These are phyloP conservation scores for Lytechinus variegatus DNA, from an alignment of 35 echinoderm and acorn worm genomes.

Conservation along the genomic window DNA sequence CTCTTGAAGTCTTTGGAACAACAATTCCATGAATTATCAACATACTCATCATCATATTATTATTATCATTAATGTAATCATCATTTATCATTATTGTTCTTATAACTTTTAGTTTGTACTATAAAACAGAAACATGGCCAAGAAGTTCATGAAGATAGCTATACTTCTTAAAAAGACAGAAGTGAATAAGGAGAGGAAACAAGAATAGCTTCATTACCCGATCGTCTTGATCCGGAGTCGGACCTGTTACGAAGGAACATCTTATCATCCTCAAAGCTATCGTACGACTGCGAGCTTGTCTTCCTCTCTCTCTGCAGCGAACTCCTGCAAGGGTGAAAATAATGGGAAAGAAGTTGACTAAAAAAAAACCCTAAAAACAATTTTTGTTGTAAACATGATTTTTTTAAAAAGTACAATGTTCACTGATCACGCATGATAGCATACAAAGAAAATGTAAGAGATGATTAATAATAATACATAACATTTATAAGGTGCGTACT, in stretches of 20 bases:
- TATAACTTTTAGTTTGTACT: too few relatives aligned
- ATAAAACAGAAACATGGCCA: too few relatives aligned
- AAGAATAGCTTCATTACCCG: conserved; percentile 11
- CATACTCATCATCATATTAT: too few relatives aligned
- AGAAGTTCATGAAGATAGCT: too few relatives aligned
- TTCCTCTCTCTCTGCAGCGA: conserved; percentile 60
- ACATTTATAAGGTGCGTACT: too few relatives aligned
- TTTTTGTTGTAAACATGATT: background rate
- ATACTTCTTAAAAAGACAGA: too few relatives aligned
- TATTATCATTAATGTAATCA: too few relatives aligned
- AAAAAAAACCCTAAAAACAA: background rate
- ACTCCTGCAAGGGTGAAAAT: background rate
- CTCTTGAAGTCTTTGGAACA: too few relatives aligned
- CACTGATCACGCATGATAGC: background rate
- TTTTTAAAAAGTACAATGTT: background rate
- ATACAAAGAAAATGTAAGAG: background rate
- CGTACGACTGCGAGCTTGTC: conserved; percentile 76
- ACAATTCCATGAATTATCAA: too few relatives aligned
- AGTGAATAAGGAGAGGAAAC: background rate
- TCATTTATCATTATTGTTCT: too few relatives aligned
- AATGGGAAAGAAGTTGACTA: background rate
- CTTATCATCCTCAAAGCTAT: conserved; percentile 78
- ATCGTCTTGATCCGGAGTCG: conserved; percentile 34
- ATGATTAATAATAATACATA: too few relatives aligned
- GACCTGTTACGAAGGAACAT: background rate